Evolutionary conservation across 2,888 invertebrate species (phyloP), one percentile per base, ranked within the genome.

Genomic region (Polymixis flavicincta): DNA sequence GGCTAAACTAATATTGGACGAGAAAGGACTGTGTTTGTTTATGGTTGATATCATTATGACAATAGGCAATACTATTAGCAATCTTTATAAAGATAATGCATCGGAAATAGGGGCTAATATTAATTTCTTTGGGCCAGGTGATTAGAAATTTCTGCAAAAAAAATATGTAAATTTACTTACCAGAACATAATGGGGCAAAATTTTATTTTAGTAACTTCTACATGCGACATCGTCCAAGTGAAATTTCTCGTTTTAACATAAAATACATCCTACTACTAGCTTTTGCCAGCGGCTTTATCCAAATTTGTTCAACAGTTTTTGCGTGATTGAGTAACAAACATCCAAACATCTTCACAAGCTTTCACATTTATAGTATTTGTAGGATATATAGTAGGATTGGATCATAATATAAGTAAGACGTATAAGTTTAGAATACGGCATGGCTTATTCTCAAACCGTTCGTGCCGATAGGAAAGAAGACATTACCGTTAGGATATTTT

Each of bases 1-100:
- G 82, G 78, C 52, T 57, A 81, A 48, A 81, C 76, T 54, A 81
- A 79, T 76, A 76, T 61, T 63, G 45, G 17, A 25, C 11, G 63
- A 74, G 55, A 76, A 81, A 79, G 76, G 69, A 76, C 32, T 37
- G 19, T 25, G 8, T 59, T 57, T 72, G 50, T 25, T 45, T 57
- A 52, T 45, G 5, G 25, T 2, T 54, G 52, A 52, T 37, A 67
- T 48, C 14, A 13, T n/a, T 50, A 11, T 25, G 50, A 45, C 28
- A 78, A 48, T 61, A 78, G 52, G 1, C 22, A 37, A 17, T 13
- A 37, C 11, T 25, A 54, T 42, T 22, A 19, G 2, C 7, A 37
- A 52, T 28, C 52, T 22, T 60, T 17, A 3, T 25, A 13, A 59
- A 45, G 60, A 78, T 52, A 73, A 45, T 48, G 4, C 19, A 60